Conservation (phyloP, 2,797 vertebrate species). For the Selene dorsalis region DNA sequence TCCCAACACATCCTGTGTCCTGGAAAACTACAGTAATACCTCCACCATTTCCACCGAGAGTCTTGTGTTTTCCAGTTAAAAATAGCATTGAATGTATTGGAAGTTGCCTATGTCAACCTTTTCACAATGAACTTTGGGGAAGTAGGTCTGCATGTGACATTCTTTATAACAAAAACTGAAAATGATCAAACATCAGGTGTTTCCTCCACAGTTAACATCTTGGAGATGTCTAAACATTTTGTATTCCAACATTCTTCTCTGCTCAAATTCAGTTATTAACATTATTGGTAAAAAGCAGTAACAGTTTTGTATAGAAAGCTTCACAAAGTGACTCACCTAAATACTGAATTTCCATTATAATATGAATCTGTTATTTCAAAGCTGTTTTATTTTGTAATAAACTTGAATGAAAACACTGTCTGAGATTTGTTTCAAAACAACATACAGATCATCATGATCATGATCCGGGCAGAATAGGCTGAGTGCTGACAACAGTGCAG, state of each 20-base stretch:
- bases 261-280: background rate
- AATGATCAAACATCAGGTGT: background rate
- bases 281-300: background rate
- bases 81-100: constrained; percentile 29
- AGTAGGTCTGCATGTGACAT: background rate
- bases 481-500: constrained; percentile 43
- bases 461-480: constrained; percentile 37
- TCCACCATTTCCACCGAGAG: constrained; percentile 17
- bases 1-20: constrained; percentile 57
- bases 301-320: background rate
- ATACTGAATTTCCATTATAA: background rate
- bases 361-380: background rate
- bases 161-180: constrained; percentile 6
- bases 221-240: background rate
- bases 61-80: constrained; percentile 41
- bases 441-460: constrained; percentile 30
- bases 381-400: constrained; percentile 1
- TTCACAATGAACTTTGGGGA: constrained; percentile 23
- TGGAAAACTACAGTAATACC: constrained; percentile 32
- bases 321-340: background rate
- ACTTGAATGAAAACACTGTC: background rate
- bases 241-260: background rate
- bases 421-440: constrained; percentile 17
- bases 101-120: constrained; percentile 10
- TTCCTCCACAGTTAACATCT: background rate